Base-by-base conservation (phyloP, 2,113 vertebrate genomes). In the Todiramphus chloris region DNA sequence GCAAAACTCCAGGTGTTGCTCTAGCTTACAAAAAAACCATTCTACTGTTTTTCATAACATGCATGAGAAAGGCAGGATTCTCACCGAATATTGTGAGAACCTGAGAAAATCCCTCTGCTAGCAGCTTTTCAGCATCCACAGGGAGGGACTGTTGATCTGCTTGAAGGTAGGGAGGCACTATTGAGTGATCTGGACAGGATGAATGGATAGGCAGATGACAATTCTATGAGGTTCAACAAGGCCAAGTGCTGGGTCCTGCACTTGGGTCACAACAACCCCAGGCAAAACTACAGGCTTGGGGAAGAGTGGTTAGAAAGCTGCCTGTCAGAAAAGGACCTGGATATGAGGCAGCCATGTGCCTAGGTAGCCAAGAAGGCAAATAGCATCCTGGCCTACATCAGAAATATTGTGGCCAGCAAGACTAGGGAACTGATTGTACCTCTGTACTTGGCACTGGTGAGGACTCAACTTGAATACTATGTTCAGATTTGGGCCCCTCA, bases 391-490 rank as follows among this genome's bases (percentile, higher is more conserved):
- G 17, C 5, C 12, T 79, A 7, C 44, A 59, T 16, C 13, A 91
- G 48, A 9, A 79, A 51, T 17, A 74, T 23, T 25, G 48, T 27
- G 18, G 23, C 35, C 16, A 72, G 31, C 20, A 83, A 41, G 23
- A 73, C 24, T 4, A 41, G 7, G 17, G 20, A 24, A 64, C 14
- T 3, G 43, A 69, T 11, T 16, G 2, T 2, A 11, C 5, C 13
- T 6, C 58, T 18, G 20, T 51, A 63, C 37, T 41, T 1, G 2
- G 23, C 20, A 46, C 24, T 63, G 6, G 10, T 35, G 48, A 63
- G 15, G 25, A 24, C 2, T 0, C 24, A 10, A 6, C 24, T 50
- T 8, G 5, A 70, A 30, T 21, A 4, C 31, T 20, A 6, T 14
- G 13, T 14, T 16, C 62, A 48, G 15, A 69, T 83, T 41, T 80